Evolutionary conservation across 2,888 invertebrate genomes (phyloP).

Genomic region (Plusia festucae): DNA sequence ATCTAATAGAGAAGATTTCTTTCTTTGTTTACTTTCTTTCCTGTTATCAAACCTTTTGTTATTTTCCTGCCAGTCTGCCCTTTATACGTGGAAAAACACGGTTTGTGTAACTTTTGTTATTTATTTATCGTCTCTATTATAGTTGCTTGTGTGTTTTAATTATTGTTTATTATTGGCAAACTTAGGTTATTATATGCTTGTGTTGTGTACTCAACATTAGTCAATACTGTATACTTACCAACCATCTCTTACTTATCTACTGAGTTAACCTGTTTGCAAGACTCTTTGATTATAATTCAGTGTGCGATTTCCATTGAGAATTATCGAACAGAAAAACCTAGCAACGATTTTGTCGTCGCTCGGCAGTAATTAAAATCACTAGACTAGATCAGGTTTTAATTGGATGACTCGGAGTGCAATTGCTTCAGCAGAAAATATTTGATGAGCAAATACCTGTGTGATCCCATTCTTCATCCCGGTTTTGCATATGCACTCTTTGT

Average conservation of each 20-base stretch:
- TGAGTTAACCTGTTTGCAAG: neutral
- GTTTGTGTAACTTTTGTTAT: slow-evolving; percentile 27
- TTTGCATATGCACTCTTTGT: too few relatives aligned
- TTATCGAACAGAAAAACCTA: neutral
- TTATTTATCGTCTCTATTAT: slow-evolving; percentile 39
- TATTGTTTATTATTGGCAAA: slow-evolving; percentile 42
- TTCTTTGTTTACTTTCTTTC: slow-evolving; percentile 57
- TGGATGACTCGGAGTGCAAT: slow-evolving; percentile 1
- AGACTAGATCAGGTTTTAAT: slow-evolving; percentile 3
- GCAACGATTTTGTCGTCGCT: neutral
- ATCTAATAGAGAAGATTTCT: slow-evolving; percentile 63
- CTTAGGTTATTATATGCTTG: neutral
- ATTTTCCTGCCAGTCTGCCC: slow-evolving; percentile 49
- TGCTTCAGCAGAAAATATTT: slow-evolving; percentile 4
- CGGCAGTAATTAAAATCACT: slow-evolving; percentile 2
- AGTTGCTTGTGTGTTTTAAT: slow-evolving; percentile 36
- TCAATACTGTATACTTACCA: neutral
- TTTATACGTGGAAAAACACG: slow-evolving; percentile 41
- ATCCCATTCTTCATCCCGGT: neutral
- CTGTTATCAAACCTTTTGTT: slow-evolving; percentile 62
- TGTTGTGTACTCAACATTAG: neutral
- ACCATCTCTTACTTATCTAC: neutral
- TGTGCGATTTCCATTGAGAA: neutral
- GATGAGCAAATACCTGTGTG: neutral
- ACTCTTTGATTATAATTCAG: neutral